Conservation (phyloP, 2,888 invertebrate genomes). For the Colostygia pectinataria region DNA sequence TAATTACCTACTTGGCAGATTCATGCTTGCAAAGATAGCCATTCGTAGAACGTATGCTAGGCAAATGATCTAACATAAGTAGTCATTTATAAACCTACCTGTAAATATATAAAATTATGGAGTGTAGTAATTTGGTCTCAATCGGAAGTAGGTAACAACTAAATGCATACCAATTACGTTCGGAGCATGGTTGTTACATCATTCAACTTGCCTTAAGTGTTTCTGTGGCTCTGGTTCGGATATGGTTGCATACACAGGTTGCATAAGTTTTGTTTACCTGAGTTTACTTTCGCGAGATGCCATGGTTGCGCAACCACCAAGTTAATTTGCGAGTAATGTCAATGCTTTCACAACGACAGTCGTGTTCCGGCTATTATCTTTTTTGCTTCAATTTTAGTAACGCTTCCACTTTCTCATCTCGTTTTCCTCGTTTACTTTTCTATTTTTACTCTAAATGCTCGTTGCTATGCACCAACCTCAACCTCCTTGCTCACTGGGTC, state of each 20-base stretch:
- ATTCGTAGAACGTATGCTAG: too few species aligned
- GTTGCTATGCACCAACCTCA: too few species aligned
- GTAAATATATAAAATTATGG: constrained; percentile 9
- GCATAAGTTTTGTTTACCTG: constrained; percentile 73
- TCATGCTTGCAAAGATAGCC: constrained; percentile 2
- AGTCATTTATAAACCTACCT: neutral
- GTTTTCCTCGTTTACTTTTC: constrained; percentile 2
- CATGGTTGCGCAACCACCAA: constrained; percentile 60
- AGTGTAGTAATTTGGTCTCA: too few species aligned
- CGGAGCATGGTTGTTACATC: constrained; percentile 39
- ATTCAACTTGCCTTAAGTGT: constrained; percentile 36
- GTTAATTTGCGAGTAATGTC: constrained; percentile 74
- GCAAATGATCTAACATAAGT: too few species aligned
- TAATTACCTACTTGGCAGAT: neutral
- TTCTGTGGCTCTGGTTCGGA: constrained; percentile 49
- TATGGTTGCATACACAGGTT: too few species aligned
- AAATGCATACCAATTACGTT: constrained; percentile 30
- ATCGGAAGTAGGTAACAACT: constrained; percentile 39
- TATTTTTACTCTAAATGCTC: neutral
- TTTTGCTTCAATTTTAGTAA: constrained; percentile 55
- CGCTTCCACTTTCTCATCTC: constrained; percentile 56
- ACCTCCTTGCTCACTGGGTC: too few species aligned
- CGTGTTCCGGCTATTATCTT: constrained; percentile 63
- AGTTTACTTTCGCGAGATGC: constrained; percentile 65
- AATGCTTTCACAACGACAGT: constrained; percentile 73